Conservation (phyloP, 2,888 invertebrate genomes). For the Chrysopilus asiliformis region DNA sequence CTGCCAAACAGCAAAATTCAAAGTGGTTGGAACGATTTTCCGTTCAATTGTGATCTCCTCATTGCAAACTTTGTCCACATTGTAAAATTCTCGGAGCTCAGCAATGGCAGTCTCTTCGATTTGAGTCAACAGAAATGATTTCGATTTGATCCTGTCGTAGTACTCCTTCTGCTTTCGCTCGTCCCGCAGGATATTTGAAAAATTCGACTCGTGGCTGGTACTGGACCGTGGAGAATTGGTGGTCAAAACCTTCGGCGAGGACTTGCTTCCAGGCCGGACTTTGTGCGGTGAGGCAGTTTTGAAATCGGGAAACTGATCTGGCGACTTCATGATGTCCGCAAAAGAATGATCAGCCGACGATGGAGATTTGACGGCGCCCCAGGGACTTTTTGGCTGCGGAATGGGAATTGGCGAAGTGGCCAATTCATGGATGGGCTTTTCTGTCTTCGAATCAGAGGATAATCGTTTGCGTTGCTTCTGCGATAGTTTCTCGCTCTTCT, state of each 20-base stretch:
- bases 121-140: slow-evolving; percentile 61
- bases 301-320: slow-evolving; percentile 1
- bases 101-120: slow-evolving; percentile 81
- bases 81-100: slow-evolving; percentile 62
- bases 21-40: slow-evolving; percentile 21
- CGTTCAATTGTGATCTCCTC: slow-evolving; percentile 55
- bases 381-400: slow-evolving; percentile 23
- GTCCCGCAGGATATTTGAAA: slow-evolving; percentile 52
- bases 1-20: slow-evolving; percentile 31
- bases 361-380: slow-evolving; percentile 19
- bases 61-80: slow-evolving; percentile 52
- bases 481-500: slow-evolving; percentile 35
- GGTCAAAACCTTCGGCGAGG: not conserved
- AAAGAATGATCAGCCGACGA: slow-evolving; percentile 23
- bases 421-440: slow-evolving; percentile 3
- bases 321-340: slow-evolving; percentile 27
- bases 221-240: not conserved
- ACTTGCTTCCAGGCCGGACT: not conserved
- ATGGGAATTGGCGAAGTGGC: slow-evolving; percentile 19
- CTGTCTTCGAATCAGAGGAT: slow-evolving; percentile 30
- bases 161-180: slow-evolving; percentile 61
- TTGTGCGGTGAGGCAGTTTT: not conserved
- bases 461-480: slow-evolving; percentile 45
- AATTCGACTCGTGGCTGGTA: slow-evolving; percentile 17
- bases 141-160: slow-evolving; percentile 54